Evolutionary conservation across 2,888 invertebrate species (phyloP), one percentile per base, ranked within the genome.

Genomic region (Gasteruption jaculator): DNA sequence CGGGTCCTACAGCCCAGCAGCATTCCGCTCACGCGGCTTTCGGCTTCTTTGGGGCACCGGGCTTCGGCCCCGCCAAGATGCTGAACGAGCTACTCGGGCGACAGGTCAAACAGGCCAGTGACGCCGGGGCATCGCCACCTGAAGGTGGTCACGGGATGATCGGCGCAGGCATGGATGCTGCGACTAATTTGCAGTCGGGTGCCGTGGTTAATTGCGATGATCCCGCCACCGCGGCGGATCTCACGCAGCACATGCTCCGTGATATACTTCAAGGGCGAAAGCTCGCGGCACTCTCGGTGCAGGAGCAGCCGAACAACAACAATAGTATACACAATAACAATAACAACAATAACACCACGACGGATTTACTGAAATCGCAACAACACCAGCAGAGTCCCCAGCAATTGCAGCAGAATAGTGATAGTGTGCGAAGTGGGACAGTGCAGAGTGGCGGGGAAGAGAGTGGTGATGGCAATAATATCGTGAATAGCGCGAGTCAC

Each of bases 211-310:
- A 80, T 54, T 67, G 75, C 56, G 70, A 71, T 51, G 75, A 76
- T 57, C 76, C 77, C 47, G 74, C 77, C 43, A 73, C 75, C 49
- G 73, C 74, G 31, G 68, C 67, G 29, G 76, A 77, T 47, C 74
- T 76, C 58, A 86, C 87, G 48, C 88, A 90, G 73, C 86, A 90
- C 72, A 89, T 92, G 81, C 77, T 93, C 58, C 81, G 92, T 46
- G 91, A 90, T 71, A 92, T 93, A 61, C 79, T 93, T 46, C 92
- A 92, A 71, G 89, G 85, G 56, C 85, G 87, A 61, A 91, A 91
- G 70, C 87, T 90, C 73, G 82, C 87, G 51, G 79, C 89, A 62
- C 77, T 87, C 59, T 77, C 81, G 51, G 76, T 86, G 34, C 83
- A 82, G 58, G 82, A 83, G 63, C 83, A 83, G 63, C 71, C 83